phyloP scores from a whole-genome alignment of 2,113 vertebrate genomes.

The Pteropus alecto region DNA sequence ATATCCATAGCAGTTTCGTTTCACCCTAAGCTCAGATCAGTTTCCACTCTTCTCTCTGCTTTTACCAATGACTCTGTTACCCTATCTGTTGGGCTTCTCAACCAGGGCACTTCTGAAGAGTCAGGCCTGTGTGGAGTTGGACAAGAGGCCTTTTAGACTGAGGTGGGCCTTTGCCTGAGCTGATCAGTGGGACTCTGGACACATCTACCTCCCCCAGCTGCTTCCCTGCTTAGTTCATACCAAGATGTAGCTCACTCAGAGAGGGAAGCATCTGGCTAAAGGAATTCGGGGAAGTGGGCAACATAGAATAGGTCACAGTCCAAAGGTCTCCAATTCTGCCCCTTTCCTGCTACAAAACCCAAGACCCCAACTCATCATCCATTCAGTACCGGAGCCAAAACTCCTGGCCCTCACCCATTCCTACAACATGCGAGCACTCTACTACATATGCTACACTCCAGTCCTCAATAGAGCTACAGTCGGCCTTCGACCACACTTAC shows the following conservation, averaged over 20 bases:
- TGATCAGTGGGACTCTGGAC: not conserved
- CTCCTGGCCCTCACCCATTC: conserved; percentile 3
- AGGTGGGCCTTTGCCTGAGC: not conserved
- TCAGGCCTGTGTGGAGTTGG: not conserved
- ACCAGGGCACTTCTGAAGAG: not conserved
- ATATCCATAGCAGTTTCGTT: conserved; percentile 29
- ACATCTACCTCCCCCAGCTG: not conserved
- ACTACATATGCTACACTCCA: conserved; percentile 38
- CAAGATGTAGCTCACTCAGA: not conserved
- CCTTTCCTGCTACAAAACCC: conserved; percentile 15
- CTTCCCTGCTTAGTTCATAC: not conserved
- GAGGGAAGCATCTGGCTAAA: not conserved
- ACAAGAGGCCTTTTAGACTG: not conserved
- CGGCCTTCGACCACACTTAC: not conserved
- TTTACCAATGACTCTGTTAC: not conserved
- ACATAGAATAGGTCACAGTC: not conserved
- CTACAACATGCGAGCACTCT: conserved; percentile 58
- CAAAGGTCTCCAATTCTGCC: not conserved
- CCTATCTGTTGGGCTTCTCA: not conserved
- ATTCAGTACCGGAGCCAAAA: not conserved
- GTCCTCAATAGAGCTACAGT: not conserved
- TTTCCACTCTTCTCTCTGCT: not conserved
- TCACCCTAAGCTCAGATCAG: conserved; percentile 19
- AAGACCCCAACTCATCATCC: not conserved
- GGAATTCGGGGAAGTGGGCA: not conserved